These are phyloP conservation scores for Corella eumyota DNA, from an alignment of 23 tunicate species.

Conservation along the genomic window DNA sequence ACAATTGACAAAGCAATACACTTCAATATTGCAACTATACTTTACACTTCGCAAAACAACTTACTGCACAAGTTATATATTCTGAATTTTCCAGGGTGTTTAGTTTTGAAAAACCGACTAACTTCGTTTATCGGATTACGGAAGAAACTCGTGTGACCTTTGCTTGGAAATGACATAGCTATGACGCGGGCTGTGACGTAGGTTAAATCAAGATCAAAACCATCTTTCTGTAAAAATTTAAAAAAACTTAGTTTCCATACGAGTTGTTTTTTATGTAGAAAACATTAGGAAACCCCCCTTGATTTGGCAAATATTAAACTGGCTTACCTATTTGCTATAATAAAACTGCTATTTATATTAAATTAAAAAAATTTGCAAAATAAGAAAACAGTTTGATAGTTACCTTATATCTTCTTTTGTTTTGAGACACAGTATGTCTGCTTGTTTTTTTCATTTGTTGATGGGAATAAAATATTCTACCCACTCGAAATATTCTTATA, in stretches of 20 bases:
- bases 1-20: too few relatives aligned
- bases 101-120: constrained; percentile 89
- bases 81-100: constrained; percentile 82
- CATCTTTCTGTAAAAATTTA: constrained; percentile 74
- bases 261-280: background rate
- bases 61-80: constrained; percentile 95
- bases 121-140: constrained; percentile 96
- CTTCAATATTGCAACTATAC: too few relatives aligned
- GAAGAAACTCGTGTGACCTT: constrained; percentile 66
- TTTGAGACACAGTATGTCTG: constrained; percentile 58
- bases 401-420: constrained; percentile 80
- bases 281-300: background rate
- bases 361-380: too few relatives aligned
- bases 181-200: constrained; percentile 95
- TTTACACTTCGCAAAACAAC: constrained; percentile 2
- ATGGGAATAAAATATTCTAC: constrained; percentile 56
- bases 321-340: too few relatives aligned
- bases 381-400: too few relatives aligned
- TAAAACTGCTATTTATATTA: too few relatives aligned
- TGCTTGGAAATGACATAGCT: constrained; percentile 98
- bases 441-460: constrained; percentile 64
- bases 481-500: constrained; percentile 67
- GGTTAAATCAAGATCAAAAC: constrained; percentile 95
- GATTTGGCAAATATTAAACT: too few relatives aligned
- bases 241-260: too few relatives aligned